These are phyloP conservation scores for Microtus oregoni DNA, from an alignment of 2,113 vertebrate species.

Conservation along the genomic window DNA sequence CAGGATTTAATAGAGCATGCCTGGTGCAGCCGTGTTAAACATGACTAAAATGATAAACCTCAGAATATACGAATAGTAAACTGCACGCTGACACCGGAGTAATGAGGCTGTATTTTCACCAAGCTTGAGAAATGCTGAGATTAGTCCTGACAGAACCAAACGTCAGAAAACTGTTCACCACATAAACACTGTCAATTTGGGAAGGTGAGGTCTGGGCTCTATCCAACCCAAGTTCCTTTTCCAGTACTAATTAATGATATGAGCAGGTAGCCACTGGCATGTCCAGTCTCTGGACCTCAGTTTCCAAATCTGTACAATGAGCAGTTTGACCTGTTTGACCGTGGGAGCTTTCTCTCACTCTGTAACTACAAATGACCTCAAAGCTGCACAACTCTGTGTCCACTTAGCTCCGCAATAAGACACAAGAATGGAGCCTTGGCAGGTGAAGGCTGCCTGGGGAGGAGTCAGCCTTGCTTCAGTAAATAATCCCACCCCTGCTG, in stretches of 20 bases:
- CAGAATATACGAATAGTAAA: constrained; percentile 92
- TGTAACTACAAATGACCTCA: neutral
- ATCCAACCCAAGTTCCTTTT: neutral
- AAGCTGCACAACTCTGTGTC: neutral
- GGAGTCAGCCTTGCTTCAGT: too few relatives aligned
- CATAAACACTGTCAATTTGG: constrained; percentile 86
- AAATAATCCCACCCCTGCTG: neutral
- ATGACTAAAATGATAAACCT: constrained; percentile 94
- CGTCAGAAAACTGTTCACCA: constrained; percentile 87
- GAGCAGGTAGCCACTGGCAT: too few relatives aligned
- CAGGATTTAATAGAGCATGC: constrained; percentile 90
- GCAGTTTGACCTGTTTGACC: neutral
- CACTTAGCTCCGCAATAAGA: neutral
- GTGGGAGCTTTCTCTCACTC: neutral
- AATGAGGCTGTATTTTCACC: constrained; percentile 92
- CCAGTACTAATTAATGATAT: rapidly evolving
- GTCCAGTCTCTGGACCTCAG: neutral
- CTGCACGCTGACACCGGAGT: constrained; percentile 90
- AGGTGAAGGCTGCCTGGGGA: neutral
- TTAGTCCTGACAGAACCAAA: constrained; percentile 90
- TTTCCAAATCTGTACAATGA: constrained; percentile 17
- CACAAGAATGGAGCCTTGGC: rapidly evolving
- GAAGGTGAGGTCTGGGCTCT: constrained; percentile 76
- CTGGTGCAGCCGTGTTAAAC: constrained; percentile 93
- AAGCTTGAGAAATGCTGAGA: constrained; percentile 89